Conservation (phyloP, 2,113 vertebrate genomes). For the Pipra filicauda region DNA sequence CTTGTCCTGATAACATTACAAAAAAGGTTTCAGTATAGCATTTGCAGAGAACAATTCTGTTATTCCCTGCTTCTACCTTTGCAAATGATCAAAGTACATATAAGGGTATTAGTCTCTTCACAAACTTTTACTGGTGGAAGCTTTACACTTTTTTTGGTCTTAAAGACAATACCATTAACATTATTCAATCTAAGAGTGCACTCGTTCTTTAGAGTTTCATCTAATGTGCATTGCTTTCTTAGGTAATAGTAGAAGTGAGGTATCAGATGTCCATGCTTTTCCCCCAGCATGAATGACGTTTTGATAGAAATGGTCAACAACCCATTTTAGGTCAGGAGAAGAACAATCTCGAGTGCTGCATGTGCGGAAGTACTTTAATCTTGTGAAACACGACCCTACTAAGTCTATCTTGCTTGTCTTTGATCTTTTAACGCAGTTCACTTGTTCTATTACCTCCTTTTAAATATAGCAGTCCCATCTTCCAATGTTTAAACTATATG, state of each 20-base stretch:
- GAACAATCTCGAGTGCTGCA: not conserved
- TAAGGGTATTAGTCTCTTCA: not conserved
- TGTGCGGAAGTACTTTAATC: not conserved
- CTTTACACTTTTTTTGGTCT: not conserved
- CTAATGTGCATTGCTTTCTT: not conserved
- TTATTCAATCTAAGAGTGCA: not conserved
- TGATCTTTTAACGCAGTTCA: not conserved
- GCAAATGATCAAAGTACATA: not conserved
- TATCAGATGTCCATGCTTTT: not conserved
- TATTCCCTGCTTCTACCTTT: not conserved
- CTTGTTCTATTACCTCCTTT: not conserved
- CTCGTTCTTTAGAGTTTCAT: not conserved
- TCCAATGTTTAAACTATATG: rapidly evolving
- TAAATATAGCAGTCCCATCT: not conserved
- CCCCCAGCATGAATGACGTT: not conserved
- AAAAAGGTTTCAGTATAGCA: not conserved
- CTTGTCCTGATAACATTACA: not conserved
- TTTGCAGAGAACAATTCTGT: not conserved
- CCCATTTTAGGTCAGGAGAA: not conserved
- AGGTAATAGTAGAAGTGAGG: not conserved
- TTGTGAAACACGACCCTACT: not conserved
- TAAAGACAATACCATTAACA: not conserved
- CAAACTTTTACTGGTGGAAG: not conserved
- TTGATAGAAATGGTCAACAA: not conserved
- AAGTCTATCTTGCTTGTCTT: not conserved